A percentile compares a stretch with the other conserved stretches of the same genome.
These are phyloP conservation scores for Alligator sinensis DNA, from an alignment of 2,113 vertebrate genomes.

Conservation along the genomic window DNA sequence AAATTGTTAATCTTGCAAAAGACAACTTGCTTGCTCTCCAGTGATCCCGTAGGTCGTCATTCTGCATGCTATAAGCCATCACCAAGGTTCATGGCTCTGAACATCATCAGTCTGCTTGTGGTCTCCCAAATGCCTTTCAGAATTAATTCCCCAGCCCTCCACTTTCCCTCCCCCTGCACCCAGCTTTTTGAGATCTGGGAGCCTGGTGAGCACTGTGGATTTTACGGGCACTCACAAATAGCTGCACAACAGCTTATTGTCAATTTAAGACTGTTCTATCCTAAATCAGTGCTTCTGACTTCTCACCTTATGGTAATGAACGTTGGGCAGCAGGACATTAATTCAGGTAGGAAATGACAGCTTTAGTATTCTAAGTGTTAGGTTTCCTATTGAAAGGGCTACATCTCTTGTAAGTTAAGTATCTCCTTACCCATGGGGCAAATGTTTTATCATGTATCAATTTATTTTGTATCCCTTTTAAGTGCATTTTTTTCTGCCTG, in stretches of 20 bases:
- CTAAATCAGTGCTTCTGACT: not conserved
- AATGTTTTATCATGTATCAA: not conserved
- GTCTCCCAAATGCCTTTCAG: slow-evolving; percentile 44
- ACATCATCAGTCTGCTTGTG: slow-evolving; percentile 27
- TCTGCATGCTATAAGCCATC: slow-evolving; percentile 40
- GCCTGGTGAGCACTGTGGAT: not conserved
- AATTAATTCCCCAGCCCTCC: slow-evolving; percentile 42
- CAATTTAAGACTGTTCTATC: not conserved
- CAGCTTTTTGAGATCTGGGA: not conserved
- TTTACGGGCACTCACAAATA: not conserved
- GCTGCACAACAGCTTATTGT: not conserved
- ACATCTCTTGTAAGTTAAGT: not conserved
- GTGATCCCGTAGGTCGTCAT: slow-evolving; percentile 53
- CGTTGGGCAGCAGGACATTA: not conserved
- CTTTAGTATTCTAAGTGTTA: not conserved
- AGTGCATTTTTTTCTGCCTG: not conserved
- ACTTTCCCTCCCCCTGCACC: not conserved
- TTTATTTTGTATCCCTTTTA: slow-evolving; percentile 19
- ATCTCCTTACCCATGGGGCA: not conserved
- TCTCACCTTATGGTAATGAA: not conserved
- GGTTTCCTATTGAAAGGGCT: not conserved
- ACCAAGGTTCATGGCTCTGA: slow-evolving; percentile 36
- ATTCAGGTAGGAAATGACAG: slow-evolving; percentile 38
- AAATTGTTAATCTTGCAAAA: slow-evolving; percentile 70
- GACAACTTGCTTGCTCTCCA: slow-evolving; percentile 63